Base-by-base conservation (phyloP, 2,888 invertebrate species). In the Cephus rjabovi region DNA sequence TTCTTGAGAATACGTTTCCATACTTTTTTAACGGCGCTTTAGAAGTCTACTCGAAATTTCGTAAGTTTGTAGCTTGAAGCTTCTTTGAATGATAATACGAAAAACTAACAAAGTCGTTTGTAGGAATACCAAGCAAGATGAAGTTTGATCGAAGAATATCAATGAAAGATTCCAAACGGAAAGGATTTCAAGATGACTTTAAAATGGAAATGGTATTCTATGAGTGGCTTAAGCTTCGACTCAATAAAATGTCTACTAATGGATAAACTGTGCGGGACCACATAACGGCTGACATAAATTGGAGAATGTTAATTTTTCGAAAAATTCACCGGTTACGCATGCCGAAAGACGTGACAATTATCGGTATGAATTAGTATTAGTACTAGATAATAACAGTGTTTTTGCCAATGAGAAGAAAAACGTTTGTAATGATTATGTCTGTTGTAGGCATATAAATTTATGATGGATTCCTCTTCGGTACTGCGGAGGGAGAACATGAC, bases 141-240 rank as follows among this genome's bases (percentile, higher is more conserved):
- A 84, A 85, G 11, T 3, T 56, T 23, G 6, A 56, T 56, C 9
- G 9, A 56, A 56, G 23, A 56, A 56, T 23, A 23, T 9, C 23
- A 9, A 56, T 23, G 33, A 56, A 74, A 69, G 37, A 84, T 88
- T 69, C 85, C 93, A 9, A 90, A 89, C 83, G 86, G 87, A 73
- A 87, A 88, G 56, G 9, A 56, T 9, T 56, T 56, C 9, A 56
- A 9, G 56, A 56, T 56, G 23, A 56, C 70, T 88, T 94, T n/a
- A 87, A 87, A 73, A 89, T 90, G 31, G 94, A 94, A 88, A 92
- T 94, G 80, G 93, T 94, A 83, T 94, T 94, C 87, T 94, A 94
- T 86, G 88, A 93, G 75, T 94, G 94, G 93, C 88, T 93, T 9
- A 93, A 92, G 85, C 90, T 90, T 33, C 91, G 94, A 81, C 89